Evolutionary conservation across 1,140 invertebrate species (phyloP), one percentile per base, ranked within the genome.

Genomic region (Euwallacea fornicatus): DNA sequence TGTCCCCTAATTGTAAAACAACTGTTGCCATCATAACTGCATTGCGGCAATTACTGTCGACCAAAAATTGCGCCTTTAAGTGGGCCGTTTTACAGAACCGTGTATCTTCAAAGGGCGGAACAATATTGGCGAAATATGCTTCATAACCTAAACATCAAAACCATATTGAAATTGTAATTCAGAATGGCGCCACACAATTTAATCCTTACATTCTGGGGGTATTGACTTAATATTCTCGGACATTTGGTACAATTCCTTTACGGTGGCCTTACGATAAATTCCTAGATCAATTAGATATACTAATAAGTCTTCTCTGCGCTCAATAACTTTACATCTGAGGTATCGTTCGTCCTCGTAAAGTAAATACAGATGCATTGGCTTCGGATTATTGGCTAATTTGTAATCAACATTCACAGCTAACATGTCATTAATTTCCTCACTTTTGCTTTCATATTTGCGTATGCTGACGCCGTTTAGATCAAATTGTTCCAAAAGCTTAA

Each of bases 71-170:
- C 6, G 66, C 56, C 33, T 68, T 72, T 33, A 41, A 13, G 7
- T 42, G 7, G 0, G 71, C 42, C 21, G 47, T 42, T 61, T 50
- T 59, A 6, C 66, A 76, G 68, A 75, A 78, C 43, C 60, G 59
- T 21, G 71, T 66, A 55, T 79, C 78, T 47, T 71, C 42, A 53
- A 70, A 72, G 7, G 75, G 76, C 11, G 78, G 78, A 16, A 76
- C 68, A 21, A 76, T 66, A 72, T 78, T 79, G 10, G 75, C 75
- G 11, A 79, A 56, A 61, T 76, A 72, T 2, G 73, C 66, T 41
- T 78, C 73, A 59, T 70, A 69, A 67, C 71, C 77, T 78, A 64
- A 76, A 75, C 72, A 71, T 11, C n/a, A 63, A 58, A 58, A 50
- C 46, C 3, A 50, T 50, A 50, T 11, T 11, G 7, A 50, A 10